phyloP scores from a whole-genome alignment of 1,140 invertebrate genomes.

The Achroia grisella region DNA sequence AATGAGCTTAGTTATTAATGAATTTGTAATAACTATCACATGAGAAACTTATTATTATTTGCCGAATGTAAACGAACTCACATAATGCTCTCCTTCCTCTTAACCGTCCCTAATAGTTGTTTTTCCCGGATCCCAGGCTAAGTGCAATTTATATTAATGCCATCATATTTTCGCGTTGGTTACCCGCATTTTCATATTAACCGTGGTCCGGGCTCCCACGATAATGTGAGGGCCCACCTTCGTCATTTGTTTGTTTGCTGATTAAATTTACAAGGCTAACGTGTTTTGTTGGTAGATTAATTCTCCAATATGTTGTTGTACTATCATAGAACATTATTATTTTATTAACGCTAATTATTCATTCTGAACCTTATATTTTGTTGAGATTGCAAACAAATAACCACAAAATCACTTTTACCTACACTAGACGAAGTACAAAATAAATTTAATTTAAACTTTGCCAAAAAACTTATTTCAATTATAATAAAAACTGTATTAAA shows the following conservation, averaged over 20 bases:
- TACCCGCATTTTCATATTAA: slow-evolving; percentile 64
- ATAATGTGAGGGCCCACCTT: slow-evolving; percentile 58
- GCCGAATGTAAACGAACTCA: slow-evolving; percentile 1
- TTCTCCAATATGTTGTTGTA: slow-evolving; percentile 8
- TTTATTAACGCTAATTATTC: too few species aligned
- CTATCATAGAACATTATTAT: too few species aligned
- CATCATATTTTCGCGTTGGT: slow-evolving; percentile 56
- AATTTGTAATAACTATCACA: not conserved
- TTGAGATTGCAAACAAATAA: too few species aligned
- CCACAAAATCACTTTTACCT: too few species aligned
- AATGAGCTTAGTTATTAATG: too few species aligned
- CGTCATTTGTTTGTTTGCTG: slow-evolving; percentile 57
- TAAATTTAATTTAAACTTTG: too few species aligned
- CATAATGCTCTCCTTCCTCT: slow-evolving; percentile 19
- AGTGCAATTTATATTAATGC: slow-evolving; percentile 62
- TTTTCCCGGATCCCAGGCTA: slow-evolving; percentile 33
- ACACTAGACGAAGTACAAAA: too few species aligned
- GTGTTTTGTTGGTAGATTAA: slow-evolving; percentile 36
- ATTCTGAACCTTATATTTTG: too few species aligned
- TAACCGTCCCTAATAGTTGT: slow-evolving; percentile 34
- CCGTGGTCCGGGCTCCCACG: slow-evolving; percentile 40
- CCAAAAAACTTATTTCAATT: too few species aligned
- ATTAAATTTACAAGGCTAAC: slow-evolving; percentile 60
- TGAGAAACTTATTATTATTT: not conserved
- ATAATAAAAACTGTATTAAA: too few species aligned